Conservation (phyloP, 2,888 invertebrate genomes). For the Caenorhabditis sp. region DNA sequence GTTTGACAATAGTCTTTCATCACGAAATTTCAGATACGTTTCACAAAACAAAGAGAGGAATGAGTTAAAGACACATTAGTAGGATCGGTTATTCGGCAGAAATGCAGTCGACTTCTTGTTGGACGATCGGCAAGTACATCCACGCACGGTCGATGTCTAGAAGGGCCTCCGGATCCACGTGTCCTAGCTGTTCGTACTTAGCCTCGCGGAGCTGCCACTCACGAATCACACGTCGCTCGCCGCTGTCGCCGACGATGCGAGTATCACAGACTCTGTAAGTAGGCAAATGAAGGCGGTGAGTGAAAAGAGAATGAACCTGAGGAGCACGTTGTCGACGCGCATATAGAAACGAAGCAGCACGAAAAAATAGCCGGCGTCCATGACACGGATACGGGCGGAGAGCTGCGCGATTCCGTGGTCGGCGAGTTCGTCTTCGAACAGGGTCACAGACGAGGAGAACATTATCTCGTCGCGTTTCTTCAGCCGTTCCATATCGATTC, state of each 20-base stretch:
- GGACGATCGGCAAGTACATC: constrained; percentile 62
- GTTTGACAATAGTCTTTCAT: not conserved
- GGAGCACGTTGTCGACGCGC: constrained; percentile 92
- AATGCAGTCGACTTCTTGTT: constrained; percentile 14
- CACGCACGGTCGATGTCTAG: constrained; percentile 62
- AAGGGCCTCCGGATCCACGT: constrained; percentile 45
- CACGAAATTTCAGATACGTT: not conserved
- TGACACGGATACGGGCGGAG: constrained; percentile 85
- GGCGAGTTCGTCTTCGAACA: constrained; percentile 98
- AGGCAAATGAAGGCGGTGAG: too few species aligned
- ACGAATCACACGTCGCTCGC: constrained; percentile 60
- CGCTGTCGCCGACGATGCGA: constrained; percentile 67
- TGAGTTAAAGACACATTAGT: not conserved
- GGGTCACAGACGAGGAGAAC: constrained; percentile 89
- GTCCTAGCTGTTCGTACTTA: constrained; percentile 52
- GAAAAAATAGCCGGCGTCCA: constrained; percentile 91
- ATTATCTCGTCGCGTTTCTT: constrained; percentile 92
- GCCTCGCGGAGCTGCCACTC: constrained; percentile 76
- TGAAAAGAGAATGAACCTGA: constrained; percentile 80
- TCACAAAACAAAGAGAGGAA: not conserved
- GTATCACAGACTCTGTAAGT: constrained; percentile 69
- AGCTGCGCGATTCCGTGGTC: constrained; percentile 98
- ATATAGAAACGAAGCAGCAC: constrained; percentile 91
- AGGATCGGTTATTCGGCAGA: constrained; percentile 1
- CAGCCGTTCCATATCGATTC: constrained; percentile 90